These are phyloP conservation scores for Apogon hyalosoma DNA, from an alignment of 2,797 vertebrate genomes.

Conservation along the genomic window DNA sequence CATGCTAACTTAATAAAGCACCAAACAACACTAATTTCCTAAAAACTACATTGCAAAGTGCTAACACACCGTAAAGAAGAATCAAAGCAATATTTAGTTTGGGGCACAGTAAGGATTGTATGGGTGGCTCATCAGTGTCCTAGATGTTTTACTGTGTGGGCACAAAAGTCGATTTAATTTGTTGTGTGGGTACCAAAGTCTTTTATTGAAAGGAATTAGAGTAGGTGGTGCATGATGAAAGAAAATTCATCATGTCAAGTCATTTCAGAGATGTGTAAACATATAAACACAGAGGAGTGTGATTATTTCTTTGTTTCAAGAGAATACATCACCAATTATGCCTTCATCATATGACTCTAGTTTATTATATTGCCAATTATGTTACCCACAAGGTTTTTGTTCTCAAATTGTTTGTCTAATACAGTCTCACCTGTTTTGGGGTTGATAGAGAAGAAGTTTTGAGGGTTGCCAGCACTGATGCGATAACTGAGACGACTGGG, in stretches of 20 bases:
- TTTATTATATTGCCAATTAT: background rate
- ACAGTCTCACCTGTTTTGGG: conserved; percentile 90
- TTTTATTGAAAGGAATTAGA: conserved; percentile 25
- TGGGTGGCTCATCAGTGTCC: conserved; percentile 29
- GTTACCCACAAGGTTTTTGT: background rate
- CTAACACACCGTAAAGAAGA: conserved; percentile 22
- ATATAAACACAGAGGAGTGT: conserved; percentile 6
- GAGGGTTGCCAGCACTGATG: conserved; percentile 96
- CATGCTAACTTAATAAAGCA: conserved; percentile 28
- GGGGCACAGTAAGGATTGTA: conserved; percentile 15
- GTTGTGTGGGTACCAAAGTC: conserved; percentile 36
- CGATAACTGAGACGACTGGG: conserved; percentile 90
- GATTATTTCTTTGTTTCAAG: background rate
- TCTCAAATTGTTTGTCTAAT: background rate
- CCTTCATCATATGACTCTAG: background rate
- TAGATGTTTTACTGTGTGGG: conserved; percentile 51
- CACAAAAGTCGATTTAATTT: conserved; percentile 43
- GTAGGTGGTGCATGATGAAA: conserved; percentile 37
- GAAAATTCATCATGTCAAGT: conserved; percentile 6
- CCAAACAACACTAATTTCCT: conserved; percentile 30
- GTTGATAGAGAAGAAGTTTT: conserved; percentile 97
- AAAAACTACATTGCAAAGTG: conserved; percentile 22
- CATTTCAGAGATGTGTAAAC: conserved; percentile 7
- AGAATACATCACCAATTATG: background rate
- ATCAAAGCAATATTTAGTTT: conserved; percentile 28